These are phyloP conservation scores for Patiria miniata DNA, from an alignment of 35 echinoderm and acorn worm species.

Conservation along the genomic window DNA sequence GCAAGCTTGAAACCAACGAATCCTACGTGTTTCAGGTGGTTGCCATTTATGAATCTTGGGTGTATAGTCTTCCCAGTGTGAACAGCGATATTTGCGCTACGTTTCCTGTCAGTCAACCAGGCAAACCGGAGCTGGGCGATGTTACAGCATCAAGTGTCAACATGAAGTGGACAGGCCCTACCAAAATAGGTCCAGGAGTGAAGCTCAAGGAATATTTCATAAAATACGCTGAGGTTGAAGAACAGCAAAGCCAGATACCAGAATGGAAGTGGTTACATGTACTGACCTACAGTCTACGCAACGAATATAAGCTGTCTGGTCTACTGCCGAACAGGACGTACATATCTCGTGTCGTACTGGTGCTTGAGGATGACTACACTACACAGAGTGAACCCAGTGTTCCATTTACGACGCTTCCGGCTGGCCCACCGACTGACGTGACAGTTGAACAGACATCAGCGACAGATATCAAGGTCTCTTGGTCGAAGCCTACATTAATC, in stretches of 20 bases:
- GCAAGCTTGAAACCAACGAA: neutral
- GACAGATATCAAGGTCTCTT: neutral
- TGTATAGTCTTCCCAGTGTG: neutral
- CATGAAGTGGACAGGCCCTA: neutral
- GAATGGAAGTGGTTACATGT: neutral
- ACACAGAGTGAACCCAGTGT: neutral
- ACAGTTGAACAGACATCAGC: neutral
- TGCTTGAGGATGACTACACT: neutral
- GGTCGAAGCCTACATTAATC: neutral
- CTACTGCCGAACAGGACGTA: neutral
- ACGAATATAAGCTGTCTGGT: neutral
- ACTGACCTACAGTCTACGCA: neutral
- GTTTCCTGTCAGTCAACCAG: neutral
- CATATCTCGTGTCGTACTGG: neutral
- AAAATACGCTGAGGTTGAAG: neutral
- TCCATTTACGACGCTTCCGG: neutral
- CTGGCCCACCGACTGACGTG: neutral
- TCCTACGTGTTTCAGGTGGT: conserved; percentile 13
- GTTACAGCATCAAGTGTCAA: neutral
- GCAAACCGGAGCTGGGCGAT: neutral
- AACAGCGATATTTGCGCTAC: neutral
- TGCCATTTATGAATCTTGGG: neutral
- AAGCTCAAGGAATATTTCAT: neutral
- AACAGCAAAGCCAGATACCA: neutral
- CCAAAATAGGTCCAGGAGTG: neutral